A percentile compares a stretch with the other conserved stretches of the same genome.
Conservation (phyloP, 2,797 vertebrate genomes). For the Parauchenoglanis punctatus region DNA sequence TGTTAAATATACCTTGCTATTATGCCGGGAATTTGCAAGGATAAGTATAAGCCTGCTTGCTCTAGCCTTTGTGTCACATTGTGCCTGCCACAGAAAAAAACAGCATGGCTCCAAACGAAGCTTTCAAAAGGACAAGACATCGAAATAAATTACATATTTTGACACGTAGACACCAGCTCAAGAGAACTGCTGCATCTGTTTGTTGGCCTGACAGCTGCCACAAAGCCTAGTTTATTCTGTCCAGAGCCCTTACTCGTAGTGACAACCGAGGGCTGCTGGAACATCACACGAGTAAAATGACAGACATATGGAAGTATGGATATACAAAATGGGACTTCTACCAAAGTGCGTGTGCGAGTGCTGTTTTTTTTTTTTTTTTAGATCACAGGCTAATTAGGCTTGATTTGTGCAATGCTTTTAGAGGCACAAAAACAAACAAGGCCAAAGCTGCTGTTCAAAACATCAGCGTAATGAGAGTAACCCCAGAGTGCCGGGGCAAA, state of each 20-base stretch:
- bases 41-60: not conserved
- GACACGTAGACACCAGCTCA: constrained; percentile 33
- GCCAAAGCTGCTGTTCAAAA: constrained; percentile 1
- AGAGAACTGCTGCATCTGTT: constrained; percentile 43
- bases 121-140: constrained; percentile 38
- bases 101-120: constrained; percentile 18
- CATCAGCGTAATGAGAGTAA: not conserved
- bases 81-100: not conserved
- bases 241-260: constrained; percentile 30
- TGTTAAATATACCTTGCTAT: not conserved
- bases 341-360: not conserved
- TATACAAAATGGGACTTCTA: not conserved
- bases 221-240: constrained; percentile 41
- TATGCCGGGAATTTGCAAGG: not conserved
- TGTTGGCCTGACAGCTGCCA: constrained; percentile 49
- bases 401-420: constrained; percentile 8
- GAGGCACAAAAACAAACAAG: constrained; percentile 9
- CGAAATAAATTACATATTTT: constrained; percentile 34
- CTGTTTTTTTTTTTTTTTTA: not conserved
- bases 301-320: constrained; percentile 6
- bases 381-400: constrained; percentile 16
- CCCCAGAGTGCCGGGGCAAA: not conserved
- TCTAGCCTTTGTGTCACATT: not conserved
- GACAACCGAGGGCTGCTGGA: constrained; percentile 21
- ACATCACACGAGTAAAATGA: not conserved